Base-by-base conservation (phyloP, 2,113 vertebrate species). In the Festucalex cinctus region DNA sequence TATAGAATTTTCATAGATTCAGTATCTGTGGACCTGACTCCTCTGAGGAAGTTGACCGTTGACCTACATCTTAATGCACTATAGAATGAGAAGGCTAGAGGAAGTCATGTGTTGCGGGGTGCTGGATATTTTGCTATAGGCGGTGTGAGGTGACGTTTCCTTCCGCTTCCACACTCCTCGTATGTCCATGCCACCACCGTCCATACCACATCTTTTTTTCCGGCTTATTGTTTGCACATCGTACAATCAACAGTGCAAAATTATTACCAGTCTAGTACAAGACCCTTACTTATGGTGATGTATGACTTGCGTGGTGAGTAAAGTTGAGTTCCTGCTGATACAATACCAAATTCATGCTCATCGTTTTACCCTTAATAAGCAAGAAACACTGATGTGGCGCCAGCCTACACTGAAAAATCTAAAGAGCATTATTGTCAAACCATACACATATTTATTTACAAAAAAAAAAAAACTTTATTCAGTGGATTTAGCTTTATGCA, bases 31-130 rank as follows among this genome's bases (percentile, higher is more conserved):
- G n/a, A 24, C n/a, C 44, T 16, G 28, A 77, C 65, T 81, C 70
- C 72, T 61, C 57, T 41, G 36, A 77, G 81, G 80, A 86, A 83
- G 80, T 74, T 81, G 84, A 82, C 84, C 57, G n/a, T 83, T 89
- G 85, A 88, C 86, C 80, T 86, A 83, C 69, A 85, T 88, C 71
- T 62, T 80, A 68, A 58, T 56, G 65, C 48, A 41, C 53, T 67
- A 63, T 70, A 74, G 65, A 67, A 51, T 70, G 48, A 74, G 81
- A 12, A 51, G 56, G 65, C 63, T 26, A 64, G 71, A 81, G 77
- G 85, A 88, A 88, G 81, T 89, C 85, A 80, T 77, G 82, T 76
- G 83, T 44, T 48, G 48, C 32, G 48, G 74, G n/a, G 72, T 17
- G 9, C 53, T 63, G 51, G 54, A 70, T 48, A 20, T 70, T 75